Percentiles rank a stretch among this genome's conserved stretches.
Conservation (phyloP, 2,888 invertebrate species). For the Cephus runcator region DNA sequence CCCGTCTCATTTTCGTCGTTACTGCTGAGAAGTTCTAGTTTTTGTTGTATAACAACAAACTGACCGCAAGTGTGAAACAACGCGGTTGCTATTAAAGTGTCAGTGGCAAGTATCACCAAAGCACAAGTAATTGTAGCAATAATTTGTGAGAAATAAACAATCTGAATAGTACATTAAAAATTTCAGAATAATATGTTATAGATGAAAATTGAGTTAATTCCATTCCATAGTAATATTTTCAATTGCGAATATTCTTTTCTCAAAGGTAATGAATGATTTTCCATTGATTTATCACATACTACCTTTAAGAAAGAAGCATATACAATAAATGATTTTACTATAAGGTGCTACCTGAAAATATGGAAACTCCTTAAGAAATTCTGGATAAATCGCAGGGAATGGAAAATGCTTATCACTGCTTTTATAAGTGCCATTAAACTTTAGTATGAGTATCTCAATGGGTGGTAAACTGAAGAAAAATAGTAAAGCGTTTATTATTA, state of each 20-base stretch:
- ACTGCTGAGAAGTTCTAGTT: slow-evolving; percentile 26
- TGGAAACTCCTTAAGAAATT: slow-evolving; percentile 40
- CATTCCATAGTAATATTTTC: neutral
- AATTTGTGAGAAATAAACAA: slow-evolving; percentile 42
- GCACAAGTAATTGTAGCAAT: slow-evolving; percentile 44
- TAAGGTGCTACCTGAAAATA: slow-evolving; percentile 39
- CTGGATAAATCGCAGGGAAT: slow-evolving; percentile 46
- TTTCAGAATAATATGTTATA: neutral
- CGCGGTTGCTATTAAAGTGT: slow-evolving; percentile 48
- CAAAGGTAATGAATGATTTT: too few species aligned
- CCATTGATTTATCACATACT: too few species aligned
- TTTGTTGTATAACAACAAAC: slow-evolving; percentile 39
- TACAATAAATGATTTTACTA: too few species aligned
- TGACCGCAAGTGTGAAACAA: slow-evolving; percentile 50
- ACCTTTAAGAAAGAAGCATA: too few species aligned
- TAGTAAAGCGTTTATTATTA: slow-evolving; percentile 43
- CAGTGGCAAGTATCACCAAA: slow-evolving; percentile 44
- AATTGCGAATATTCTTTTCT: too few species aligned
- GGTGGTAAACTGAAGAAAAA: slow-evolving; percentile 45
- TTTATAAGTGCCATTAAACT: slow-evolving; percentile 8
- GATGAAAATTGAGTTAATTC: neutral
- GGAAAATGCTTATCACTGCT: slow-evolving; percentile 36
- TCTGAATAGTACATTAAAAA: slow-evolving; percentile 23
- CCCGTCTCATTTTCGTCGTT: slow-evolving; percentile 1
- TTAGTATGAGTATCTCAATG: slow-evolving; percentile 24